phyloP scores from a whole-genome alignment of 2,888 invertebrate species.

The Embidobia sp. region DNA sequence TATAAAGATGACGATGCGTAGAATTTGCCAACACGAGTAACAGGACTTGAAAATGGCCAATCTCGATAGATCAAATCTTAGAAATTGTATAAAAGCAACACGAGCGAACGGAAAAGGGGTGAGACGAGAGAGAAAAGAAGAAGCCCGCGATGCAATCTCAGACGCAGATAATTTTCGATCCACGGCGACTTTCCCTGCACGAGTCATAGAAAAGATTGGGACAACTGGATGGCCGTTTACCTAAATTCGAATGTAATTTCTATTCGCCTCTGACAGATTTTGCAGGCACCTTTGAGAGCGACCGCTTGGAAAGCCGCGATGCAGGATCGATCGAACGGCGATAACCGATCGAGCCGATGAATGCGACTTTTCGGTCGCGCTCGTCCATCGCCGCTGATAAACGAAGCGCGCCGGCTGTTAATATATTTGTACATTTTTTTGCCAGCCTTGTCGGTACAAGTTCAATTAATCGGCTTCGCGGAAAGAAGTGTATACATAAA shows the following conservation, averaged over 20 bases:
- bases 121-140: too few species aligned
- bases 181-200: too few species aligned
- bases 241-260: slow-evolving; percentile 22
- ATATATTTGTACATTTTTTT: slow-evolving; percentile 47
- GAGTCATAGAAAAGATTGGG: slow-evolving; percentile 1
- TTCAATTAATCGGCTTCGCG: slow-evolving; percentile 58
- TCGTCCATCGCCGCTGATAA: neutral
- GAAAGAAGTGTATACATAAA: slow-evolving; percentile 59
- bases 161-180: too few species aligned
- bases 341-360: slow-evolving; percentile 2
- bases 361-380: slow-evolving; percentile 15
- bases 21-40: too few species aligned
- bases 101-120: too few species aligned
- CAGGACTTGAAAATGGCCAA: too few species aligned
- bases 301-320: slow-evolving; percentile 1
- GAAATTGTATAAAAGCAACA: too few species aligned
- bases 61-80: too few species aligned
- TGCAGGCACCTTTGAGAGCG: too few species aligned
- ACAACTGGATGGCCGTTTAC: slow-evolving; percentile 22
- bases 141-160: too few species aligned
- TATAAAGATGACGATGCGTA: too few species aligned
- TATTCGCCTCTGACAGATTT: slow-evolving; percentile 19
- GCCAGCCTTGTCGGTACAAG: slow-evolving; percentile 31
- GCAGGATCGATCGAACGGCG: neutral
- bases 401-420: slow-evolving; percentile 26